phyloP scores from a whole-genome alignment of 2,113 vertebrate genomes.

The Spilogale gracilis region DNA sequence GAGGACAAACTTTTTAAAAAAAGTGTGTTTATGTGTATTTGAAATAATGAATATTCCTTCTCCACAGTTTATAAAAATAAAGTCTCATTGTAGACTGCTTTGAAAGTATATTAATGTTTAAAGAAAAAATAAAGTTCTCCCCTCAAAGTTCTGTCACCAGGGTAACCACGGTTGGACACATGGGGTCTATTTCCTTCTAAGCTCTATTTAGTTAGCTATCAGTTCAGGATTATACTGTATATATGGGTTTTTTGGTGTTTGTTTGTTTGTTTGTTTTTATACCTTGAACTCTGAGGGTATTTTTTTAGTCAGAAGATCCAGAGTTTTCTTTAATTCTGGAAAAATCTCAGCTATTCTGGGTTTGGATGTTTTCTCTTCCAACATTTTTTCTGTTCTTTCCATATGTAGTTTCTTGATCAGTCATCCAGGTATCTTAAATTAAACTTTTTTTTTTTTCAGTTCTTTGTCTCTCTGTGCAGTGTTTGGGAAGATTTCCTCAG shows the following conservation, averaged over 20 bases:
- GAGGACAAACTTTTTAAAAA: background rate
- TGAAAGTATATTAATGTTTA: constrained; percentile 56
- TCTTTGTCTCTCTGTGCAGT: background rate
- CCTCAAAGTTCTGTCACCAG: background rate
- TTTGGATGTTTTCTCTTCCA: background rate
- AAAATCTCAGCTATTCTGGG: background rate
- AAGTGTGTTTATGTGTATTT: background rate
- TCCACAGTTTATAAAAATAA: constrained; percentile 24
- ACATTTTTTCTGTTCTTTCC: background rate
- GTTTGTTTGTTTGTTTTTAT: background rate
- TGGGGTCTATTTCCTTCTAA: constrained; percentile 12
- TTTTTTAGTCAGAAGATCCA: constrained; percentile 3
- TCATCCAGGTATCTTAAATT: background rate
- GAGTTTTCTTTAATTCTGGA: background rate
- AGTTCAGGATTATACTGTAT: background rate
- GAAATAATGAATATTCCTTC: background rate
- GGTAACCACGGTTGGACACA: background rate
- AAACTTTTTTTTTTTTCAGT: background rate
- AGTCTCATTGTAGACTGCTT: background rate
- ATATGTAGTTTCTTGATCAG: background rate
- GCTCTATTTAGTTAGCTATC: background rate
- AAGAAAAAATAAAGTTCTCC: constrained; percentile 61
- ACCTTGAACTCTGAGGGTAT: background rate
- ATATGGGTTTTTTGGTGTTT: background rate
- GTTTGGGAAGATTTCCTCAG: background rate